phyloP scores from a whole-genome alignment of 2,888 invertebrate genomes.

The Tinea semifulvella region DNA sequence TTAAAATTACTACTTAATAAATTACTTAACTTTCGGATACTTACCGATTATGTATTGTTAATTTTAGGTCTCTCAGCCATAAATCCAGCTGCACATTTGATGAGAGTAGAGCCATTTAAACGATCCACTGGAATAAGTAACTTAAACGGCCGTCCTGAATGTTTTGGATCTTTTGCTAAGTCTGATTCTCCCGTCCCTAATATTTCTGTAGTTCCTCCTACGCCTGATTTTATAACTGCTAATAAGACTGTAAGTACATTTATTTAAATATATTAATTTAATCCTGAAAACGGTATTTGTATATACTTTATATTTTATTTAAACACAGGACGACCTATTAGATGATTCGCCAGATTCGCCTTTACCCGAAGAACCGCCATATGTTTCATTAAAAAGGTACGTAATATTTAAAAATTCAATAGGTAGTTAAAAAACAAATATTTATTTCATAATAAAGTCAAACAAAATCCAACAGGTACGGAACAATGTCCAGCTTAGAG shows the following conservation, averaged over 20 bases:
- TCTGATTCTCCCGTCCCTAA: slow-evolving; percentile 68
- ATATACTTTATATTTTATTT: slow-evolving; percentile 12
- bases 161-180: slow-evolving; percentile 38
- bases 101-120: slow-evolving; percentile 68
- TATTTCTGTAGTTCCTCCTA: slow-evolving; percentile 79
- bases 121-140: slow-evolving; percentile 35
- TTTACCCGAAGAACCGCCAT: slow-evolving; percentile 77
- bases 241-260: slow-evolving; percentile 60
- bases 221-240: slow-evolving; percentile 67
- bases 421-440: background rate
- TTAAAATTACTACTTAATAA: background rate
- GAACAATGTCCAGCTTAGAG: slow-evolving; percentile 78
- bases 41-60: background rate
- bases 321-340: slow-evolving; percentile 49
- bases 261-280: slow-evolving; percentile 1
- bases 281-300: no score
- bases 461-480: slow-evolving; percentile 48
- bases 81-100: slow-evolving; percentile 68
- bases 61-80: slow-evolving; percentile 58
- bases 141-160: slow-evolving; percentile 55
- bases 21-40: background rate
- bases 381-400: slow-evolving; percentile 74
- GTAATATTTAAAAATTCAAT: slow-evolving; percentile 18
- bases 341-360: slow-evolving; percentile 78
- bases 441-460: background rate